Evolutionary conservation across 92 coral and sea anemone genomes (phyloP), one percentile per base, ranked within the genome.

Genomic region (Actinernus sp.): DNA sequence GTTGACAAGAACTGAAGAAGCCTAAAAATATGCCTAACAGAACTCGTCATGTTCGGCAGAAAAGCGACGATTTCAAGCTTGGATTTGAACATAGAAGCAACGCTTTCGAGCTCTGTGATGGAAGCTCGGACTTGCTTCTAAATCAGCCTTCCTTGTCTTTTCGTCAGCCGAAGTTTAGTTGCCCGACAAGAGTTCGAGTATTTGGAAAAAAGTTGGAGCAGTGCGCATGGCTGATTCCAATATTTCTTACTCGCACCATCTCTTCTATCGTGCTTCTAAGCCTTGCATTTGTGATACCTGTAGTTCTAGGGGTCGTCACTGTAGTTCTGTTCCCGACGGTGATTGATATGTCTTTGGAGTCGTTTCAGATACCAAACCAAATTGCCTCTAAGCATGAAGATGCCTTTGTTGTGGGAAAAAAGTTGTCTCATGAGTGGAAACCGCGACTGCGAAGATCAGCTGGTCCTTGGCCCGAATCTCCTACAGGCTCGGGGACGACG

Each of bases 331-430:
- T 70, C 20, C 29, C 76, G 19, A 27, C 68, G 3, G 54, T 36
- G 14, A 70, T 90, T 18, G 97, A 90, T 47, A 90, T 78, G 39
- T 90, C 97, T 10, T 56, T 90, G 20, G 58, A 81, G 39, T 90
- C 97, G 6, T 90, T 90, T 31, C 61, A 81, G 49, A 90, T 81
- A 14, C 97, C 97, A 33, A 84, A 81, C n/a, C 97, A 90, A 59
- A 58, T 48, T 1, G 87, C 86, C 18, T 75, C 92, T 7, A 25
- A 74, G 26, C 55, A 68, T 22, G 45, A 72, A 9, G 97, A 90
- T 36, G 81, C 91, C 55, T 72, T 63, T 49, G 21, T 29, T 0
- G 83, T 81, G 3, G 97, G 86, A 1, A 36, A 58, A 17, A 64
- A 50, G 36, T 55, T 19, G 10, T 75, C 96, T 8, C 55, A 34